Evolutionary conservation across 2,888 invertebrate genomes (phyloP), one percentile per base, ranked within the genome.

Genomic region (Epinotia bilunana): DNA sequence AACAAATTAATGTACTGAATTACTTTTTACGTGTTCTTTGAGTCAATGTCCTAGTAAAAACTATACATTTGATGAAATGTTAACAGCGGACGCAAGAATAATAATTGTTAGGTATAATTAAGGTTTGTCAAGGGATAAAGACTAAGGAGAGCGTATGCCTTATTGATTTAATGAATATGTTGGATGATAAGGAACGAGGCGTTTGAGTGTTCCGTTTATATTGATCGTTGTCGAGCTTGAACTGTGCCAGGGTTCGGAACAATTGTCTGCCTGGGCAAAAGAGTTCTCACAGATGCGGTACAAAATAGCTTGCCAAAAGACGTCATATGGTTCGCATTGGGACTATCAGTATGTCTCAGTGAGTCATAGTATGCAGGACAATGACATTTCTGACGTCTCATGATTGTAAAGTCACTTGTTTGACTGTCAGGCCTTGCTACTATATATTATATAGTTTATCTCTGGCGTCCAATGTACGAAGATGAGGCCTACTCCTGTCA

Each of bases 141-240:
- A 68, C 39, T 73, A 67, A 65, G 58, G 39, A 20, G 74, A 74
- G 62, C 67, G 72, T 57, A 67, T 72, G 75, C 75, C 75, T 75
- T 75, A 72, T 75, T 72, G 75, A 67, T 75, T 62, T 72, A 75
- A 75, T 75, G 74, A 57, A 53, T 49, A n/a, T 28, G 69, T 70
- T 33, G 64, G 72, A 72, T 71, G 72, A 72, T 74, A 74, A 74
- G 72, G 68, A 43, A 63, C 20, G 74, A 64, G 33, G 49, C 58
- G 33, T 53, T 7, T 53, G 53, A 53, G 53, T 53, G 53, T 53
- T 53, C 6, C n/a, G 55, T 69, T 63, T 64, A 64, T 70, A 55
- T 46, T 61, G 61, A 62, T 62, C 55, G 57, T 46, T 62, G 67
- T 75, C 72, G 46, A 75, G 75, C 72, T 75, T 72, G 65, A 70